Evolutionary conservation across 2,113 vertebrate genomes (phyloP).

Genomic region (Microcebus murinus): DNA sequence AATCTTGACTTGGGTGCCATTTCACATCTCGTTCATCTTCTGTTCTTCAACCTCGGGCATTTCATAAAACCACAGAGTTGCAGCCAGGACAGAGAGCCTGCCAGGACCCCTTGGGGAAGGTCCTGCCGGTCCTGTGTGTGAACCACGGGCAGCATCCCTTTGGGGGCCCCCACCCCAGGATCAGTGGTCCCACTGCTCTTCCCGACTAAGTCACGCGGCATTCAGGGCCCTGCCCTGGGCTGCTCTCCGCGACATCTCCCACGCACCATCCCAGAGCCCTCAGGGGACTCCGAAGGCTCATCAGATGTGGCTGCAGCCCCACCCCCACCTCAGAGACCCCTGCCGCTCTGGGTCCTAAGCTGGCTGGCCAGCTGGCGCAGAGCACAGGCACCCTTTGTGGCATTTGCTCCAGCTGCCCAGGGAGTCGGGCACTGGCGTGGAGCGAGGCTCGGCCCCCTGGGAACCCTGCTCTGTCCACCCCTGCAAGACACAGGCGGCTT

Average conservation of each 20-base stretch:
- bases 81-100: not conserved
- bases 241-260: not conserved
- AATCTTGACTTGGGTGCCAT: not conserved
- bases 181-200: not conserved
- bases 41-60: not conserved
- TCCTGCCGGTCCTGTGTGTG: too few relatives aligned
- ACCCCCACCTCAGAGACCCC: not conserved
- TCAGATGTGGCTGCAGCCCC: not conserved
- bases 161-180: not conserved
- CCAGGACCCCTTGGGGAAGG: not conserved
- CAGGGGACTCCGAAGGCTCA: not conserved
- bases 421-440: not conserved
- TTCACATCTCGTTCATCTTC: not conserved
- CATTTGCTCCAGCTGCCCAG: conserved; percentile 42
- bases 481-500: conserved; percentile 22
- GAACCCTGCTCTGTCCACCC: conserved; percentile 23
- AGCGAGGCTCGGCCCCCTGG: not conserved
- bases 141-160: not conserved
- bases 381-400: conserved; percentile 63
- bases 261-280: not conserved
- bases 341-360: not conserved
- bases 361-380: not conserved
- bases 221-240: not conserved
- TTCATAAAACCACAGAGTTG: not conserved
- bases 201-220: not conserved